Conservation (phyloP, 2,797 vertebrate genomes). For the Channa striata region DNA sequence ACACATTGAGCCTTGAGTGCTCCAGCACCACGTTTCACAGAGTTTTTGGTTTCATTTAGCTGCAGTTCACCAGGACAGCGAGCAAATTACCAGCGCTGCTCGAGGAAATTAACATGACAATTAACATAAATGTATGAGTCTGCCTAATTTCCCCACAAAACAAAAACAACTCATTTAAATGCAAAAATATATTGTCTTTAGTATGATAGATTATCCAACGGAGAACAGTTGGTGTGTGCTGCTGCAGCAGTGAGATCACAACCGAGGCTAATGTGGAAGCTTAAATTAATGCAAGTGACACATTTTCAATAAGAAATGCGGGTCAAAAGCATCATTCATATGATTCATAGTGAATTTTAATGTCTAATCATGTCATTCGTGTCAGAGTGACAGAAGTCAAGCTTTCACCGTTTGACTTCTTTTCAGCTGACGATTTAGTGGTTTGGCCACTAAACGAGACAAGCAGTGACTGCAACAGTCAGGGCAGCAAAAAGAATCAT, state of each 20-base stretch:
- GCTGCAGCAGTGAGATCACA: constrained; percentile 9
- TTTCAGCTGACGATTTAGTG: no score
- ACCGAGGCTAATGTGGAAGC: constrained; percentile 4
- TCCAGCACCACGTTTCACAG: constrained; percentile 30
- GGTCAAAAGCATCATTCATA: background rate
- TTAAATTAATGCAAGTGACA: constrained; percentile 2
- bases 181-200: constrained; percentile 26
- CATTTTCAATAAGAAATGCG: background rate
- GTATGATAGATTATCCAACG: background rate
- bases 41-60: constrained; percentile 20
- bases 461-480: no score
- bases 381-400: background rate
- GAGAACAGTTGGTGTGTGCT: background rate
- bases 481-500: no score
- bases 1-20: constrained; percentile 22
- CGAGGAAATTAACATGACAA: constrained; percentile 36
- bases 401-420: no score
- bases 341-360: background rate
- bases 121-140: constrained; percentile 34
- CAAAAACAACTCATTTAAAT: constrained; percentile 30
- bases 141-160: constrained; percentile 36
- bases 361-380: background rate
- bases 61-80: constrained; percentile 4
- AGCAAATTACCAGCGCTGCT: constrained; percentile 37
- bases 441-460: no score